A percentile compares a stretch with the other conserved stretches of the same genome.
Conservation (phyloP, 1,140 invertebrate species). For the Himalopsyche phryganea region DNA sequence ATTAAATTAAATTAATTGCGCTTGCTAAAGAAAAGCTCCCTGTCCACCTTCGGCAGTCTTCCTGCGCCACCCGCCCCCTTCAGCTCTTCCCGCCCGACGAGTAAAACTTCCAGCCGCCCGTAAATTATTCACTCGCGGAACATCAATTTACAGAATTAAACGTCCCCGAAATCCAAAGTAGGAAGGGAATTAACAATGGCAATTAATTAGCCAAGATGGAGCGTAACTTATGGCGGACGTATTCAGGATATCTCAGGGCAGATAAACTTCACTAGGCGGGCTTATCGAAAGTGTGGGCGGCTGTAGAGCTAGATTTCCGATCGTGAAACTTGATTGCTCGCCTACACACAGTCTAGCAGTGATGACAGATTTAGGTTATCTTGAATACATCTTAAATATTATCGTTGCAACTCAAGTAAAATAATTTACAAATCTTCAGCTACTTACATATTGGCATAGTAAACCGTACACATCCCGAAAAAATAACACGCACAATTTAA, state of each 20-base stretch:
- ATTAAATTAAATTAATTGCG: conserved; percentile 28
- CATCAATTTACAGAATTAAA: conserved; percentile 37
- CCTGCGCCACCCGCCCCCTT: not conserved
- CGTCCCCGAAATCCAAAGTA: conserved; percentile 36
- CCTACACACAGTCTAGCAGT: conserved; percentile 5
- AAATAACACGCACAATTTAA: too few relatives aligned
- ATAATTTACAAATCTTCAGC: too few relatives aligned
- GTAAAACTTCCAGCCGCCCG: conserved; percentile 25
- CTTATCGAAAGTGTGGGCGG: not conserved
- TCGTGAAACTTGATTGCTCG: conserved; percentile 12
- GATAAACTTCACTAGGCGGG: not conserved
- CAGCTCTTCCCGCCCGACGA: not conserved
- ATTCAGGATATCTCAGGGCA: conserved; percentile 11
- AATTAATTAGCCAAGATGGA: conserved; percentile 36
- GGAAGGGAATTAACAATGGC: conserved; percentile 36
- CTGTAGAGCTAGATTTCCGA: too few relatives aligned
- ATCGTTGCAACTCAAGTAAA: too few relatives aligned
- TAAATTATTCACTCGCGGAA: conserved; percentile 35
- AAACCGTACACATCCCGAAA: too few relatives aligned
- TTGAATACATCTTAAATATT: conserved; percentile 3
- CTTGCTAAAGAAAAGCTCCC: conserved; percentile 6
- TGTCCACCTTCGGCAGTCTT: not conserved
- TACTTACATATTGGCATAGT: too few relatives aligned
- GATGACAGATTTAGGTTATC: conserved; percentile 19
- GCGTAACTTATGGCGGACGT: conserved; percentile 29